Conservation (phyloP, 2,797 vertebrate genomes). For the Myotis pilosus region DNA sequence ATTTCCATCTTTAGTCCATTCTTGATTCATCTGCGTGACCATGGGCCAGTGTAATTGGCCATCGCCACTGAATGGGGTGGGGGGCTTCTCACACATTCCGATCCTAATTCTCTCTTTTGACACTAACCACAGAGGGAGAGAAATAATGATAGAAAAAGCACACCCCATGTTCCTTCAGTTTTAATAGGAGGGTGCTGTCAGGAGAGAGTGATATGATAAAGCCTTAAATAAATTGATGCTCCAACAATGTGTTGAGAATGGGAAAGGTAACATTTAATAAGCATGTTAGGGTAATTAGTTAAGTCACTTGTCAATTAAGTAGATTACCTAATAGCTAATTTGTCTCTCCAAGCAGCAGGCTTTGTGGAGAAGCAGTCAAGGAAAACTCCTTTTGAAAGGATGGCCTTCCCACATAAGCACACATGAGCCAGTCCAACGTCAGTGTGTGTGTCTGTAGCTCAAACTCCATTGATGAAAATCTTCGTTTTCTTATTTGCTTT, state of each 20-base stretch:
- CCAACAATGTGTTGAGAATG: conserved; percentile 51
- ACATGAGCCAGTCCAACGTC: background rate
- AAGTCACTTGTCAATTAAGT: conserved; percentile 77
- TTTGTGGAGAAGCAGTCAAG: conserved; percentile 64
- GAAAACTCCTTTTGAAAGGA: conserved; percentile 30
- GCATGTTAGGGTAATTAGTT: conserved; percentile 73
- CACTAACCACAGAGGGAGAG: conserved; percentile 41
- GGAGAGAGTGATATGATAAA: conserved; percentile 36
- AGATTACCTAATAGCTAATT: conserved; percentile 72
- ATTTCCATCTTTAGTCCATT: conserved; percentile 31
- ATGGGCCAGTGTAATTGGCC: background rate
- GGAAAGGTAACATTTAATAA: conserved; percentile 75
- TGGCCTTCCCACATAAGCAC: background rate
- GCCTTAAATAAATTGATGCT: conserved; percentile 32
- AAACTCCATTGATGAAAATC: rapidly evolving
- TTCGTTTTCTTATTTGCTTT: background rate
- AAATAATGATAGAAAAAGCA: background rate
- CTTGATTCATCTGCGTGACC: background rate
- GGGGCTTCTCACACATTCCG: rapidly evolving
- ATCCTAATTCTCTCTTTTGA: conserved; percentile 12
- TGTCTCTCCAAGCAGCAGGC: conserved; percentile 62
- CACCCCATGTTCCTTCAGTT: background rate
- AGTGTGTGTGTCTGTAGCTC: rapidly evolving
- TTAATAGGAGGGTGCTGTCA: background rate
- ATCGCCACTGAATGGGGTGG: background rate